Evolutionary conservation across 2,888 invertebrate species (phyloP).

Genomic region (Melieria picta): DNA sequence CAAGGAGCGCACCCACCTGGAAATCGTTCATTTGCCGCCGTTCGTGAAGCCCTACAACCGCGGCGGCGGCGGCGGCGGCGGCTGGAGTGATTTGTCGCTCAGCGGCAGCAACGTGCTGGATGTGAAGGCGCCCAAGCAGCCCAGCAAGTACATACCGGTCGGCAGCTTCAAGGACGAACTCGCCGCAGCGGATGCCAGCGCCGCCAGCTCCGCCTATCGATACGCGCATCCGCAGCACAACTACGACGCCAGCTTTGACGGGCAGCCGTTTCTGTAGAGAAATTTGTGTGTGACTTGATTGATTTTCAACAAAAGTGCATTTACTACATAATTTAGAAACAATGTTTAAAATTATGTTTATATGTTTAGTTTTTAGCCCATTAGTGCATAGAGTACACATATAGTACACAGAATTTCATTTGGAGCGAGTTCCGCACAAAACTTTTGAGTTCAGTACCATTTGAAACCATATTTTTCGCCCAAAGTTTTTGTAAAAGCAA

Average conservation of each 20-base stretch:
- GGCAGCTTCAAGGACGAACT: constrained; percentile 25
- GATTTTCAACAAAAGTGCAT: no score
- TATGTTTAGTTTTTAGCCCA: no score
- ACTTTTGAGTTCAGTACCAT: no score
- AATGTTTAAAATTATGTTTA: no score
- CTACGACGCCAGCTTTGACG: constrained; percentile 40
- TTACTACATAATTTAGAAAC: no score
- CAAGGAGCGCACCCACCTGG: constrained; percentile 50
- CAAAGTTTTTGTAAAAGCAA: no score
- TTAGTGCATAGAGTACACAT: no score
- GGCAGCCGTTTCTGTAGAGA: constrained; percentile 54
- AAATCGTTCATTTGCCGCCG: constrained; percentile 53
- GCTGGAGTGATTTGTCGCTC: constrained; percentile 43
- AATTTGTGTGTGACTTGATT: no score
- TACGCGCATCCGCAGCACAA: constrained; percentile 41
- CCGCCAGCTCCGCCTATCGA: constrained; percentile 36
- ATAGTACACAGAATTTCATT: no score
- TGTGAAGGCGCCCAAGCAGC: constrained; percentile 39
- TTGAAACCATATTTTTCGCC: no score
- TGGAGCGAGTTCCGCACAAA: no score
- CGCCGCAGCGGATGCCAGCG: constrained; percentile 22
- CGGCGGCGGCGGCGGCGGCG: constrained; percentile 5
- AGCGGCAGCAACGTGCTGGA: constrained; percentile 47
- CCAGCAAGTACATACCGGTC: constrained; percentile 50
- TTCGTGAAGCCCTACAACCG: constrained; percentile 41